phyloP scores from a whole-genome alignment of 2,888 invertebrate species.

The Psococerastis gibbosa region DNA sequence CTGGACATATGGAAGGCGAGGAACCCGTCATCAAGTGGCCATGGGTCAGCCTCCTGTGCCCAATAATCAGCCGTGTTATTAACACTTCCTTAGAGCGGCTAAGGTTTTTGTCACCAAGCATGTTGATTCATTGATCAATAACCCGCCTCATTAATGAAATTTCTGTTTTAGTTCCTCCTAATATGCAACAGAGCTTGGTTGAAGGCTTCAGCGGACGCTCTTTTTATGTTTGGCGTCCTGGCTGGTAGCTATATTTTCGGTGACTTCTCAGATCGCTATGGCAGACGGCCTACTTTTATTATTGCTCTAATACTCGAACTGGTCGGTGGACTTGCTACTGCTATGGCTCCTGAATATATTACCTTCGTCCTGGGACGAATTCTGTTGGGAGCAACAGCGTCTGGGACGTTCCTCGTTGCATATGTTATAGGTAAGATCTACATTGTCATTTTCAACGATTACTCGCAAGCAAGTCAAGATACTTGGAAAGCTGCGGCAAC shows the following conservation, averaged over 20 bases:
- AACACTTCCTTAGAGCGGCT: no score
- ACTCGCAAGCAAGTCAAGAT: no score
- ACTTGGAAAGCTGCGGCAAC: no score
- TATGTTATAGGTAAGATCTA: slow-evolving; percentile 47
- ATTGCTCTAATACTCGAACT: slow-evolving; percentile 48
- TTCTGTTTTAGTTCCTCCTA: slow-evolving; percentile 37
- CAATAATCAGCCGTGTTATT: no score
- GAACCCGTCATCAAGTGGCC: no score
- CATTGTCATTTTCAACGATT: no score
- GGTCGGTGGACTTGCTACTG: slow-evolving; percentile 42
- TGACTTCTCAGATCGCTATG: slow-evolving; percentile 48
- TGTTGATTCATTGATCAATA: no score
- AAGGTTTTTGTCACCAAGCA: no score
- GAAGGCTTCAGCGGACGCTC: slow-evolving; percentile 42
- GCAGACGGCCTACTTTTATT: slow-evolving; percentile 52
- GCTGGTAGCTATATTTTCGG: slow-evolving; percentile 53
- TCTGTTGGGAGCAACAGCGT: slow-evolving; percentile 51
- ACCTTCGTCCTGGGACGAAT: slow-evolving; percentile 43
- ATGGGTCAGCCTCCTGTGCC: no score
- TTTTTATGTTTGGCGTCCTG: slow-evolving; percentile 54
- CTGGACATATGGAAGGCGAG: no score
- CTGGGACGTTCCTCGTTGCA: slow-evolving; percentile 57
- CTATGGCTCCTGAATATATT: slow-evolving; percentile 45
- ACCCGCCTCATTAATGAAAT: no score
- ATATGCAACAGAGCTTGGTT: slow-evolving; percentile 43